These are phyloP conservation scores for Nematostella vectensis DNA, from an alignment of 92 coral and sea anemone genomes.

Conservation along the genomic window DNA sequence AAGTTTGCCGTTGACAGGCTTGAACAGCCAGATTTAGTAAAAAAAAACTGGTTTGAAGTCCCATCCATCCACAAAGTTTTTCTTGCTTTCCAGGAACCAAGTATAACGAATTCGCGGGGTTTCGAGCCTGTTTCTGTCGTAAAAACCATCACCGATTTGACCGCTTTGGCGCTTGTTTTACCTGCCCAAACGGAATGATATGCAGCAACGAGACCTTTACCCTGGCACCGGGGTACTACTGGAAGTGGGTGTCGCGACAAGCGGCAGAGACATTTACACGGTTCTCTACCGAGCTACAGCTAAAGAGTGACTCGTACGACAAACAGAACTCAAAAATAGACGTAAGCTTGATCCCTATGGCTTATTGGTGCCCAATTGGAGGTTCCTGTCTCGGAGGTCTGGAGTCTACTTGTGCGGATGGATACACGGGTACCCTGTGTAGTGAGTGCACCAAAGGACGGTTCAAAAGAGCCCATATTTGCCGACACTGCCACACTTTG, in stretches of 20 bases:
- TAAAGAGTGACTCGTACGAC: background rate
- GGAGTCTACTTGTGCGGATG: slow-evolving; percentile 7
- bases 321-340: background rate
- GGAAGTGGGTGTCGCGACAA: slow-evolving; percentile 14
- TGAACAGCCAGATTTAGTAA: too few species aligned
- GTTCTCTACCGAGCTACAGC: background rate
- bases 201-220: slow-evolving; percentile 16
- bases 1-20: too few species aligned
- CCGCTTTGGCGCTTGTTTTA: slow-evolving; percentile 28
- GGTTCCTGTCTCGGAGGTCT: slow-evolving; percentile 19
- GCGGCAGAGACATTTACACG: background rate
- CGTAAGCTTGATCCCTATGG: slow-evolving; percentile 4
- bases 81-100: slow-evolving; percentile 27
- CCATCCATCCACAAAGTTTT: too few species aligned
- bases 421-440: slow-evolving; percentile 25
- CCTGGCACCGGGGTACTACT: slow-evolving; percentile 18
- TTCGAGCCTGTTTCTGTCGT: slow-evolving; percentile 22
- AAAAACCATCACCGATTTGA: slow-evolving; percentile 13
- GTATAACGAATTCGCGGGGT: slow-evolving; percentile 9
- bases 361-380: slow-evolving; percentile 9
- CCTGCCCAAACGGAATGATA: slow-evolving; percentile 11
- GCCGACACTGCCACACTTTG: slow-evolving; percentile 11
- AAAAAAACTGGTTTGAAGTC: too few species aligned
- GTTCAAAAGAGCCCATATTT: slow-evolving; percentile 1
- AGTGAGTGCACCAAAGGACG: slow-evolving; percentile 11